Evolutionary conservation across 2,113 vertebrate species (phyloP).

Genomic region (Malurus alboscapulatus): DNA sequence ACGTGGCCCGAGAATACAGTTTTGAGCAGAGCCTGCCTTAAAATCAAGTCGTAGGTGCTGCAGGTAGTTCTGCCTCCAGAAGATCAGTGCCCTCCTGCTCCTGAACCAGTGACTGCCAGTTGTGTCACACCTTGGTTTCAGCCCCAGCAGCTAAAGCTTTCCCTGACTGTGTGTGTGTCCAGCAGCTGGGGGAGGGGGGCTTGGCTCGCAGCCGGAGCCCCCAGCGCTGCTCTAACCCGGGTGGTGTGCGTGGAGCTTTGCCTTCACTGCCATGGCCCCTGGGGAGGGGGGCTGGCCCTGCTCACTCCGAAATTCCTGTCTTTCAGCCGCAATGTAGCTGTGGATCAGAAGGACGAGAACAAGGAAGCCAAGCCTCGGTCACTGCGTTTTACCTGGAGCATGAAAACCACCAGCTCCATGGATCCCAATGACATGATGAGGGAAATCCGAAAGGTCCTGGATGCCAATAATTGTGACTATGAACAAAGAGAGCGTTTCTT

Average conservation of each 20-base stretch:
- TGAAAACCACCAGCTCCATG: slow-evolving; percentile 99
- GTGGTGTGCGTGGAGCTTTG: background rate
- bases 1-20: fast-evolving
- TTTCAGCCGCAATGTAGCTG: slow-evolving; percentile 94
- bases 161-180: background rate
- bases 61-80: background rate
- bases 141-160: slow-evolving; percentile 1
- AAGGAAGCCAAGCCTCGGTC: slow-evolving; percentile 95
- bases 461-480: slow-evolving; percentile 97
- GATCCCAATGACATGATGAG: slow-evolving; percentile 95
- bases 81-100: background rate
- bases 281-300: background rate
- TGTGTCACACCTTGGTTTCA: background rate
- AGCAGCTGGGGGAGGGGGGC: background rate
- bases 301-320: slow-evolving; percentile 2
- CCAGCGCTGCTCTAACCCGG: background rate
- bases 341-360: slow-evolving; percentile 94
- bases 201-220: background rate
- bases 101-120: background rate
- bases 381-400: slow-evolving; percentile 98
- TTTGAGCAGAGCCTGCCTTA: slow-evolving; percentile 13
- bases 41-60: background rate
- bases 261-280: background rate
- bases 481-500: slow-evolving; percentile 96
- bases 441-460: slow-evolving; percentile 95